Percentiles rank a stretch among this genome's conserved stretches.
Evolutionary conservation across 1,140 invertebrate genomes (phyloP).

Genomic region (Camponotus vicinus): DNA sequence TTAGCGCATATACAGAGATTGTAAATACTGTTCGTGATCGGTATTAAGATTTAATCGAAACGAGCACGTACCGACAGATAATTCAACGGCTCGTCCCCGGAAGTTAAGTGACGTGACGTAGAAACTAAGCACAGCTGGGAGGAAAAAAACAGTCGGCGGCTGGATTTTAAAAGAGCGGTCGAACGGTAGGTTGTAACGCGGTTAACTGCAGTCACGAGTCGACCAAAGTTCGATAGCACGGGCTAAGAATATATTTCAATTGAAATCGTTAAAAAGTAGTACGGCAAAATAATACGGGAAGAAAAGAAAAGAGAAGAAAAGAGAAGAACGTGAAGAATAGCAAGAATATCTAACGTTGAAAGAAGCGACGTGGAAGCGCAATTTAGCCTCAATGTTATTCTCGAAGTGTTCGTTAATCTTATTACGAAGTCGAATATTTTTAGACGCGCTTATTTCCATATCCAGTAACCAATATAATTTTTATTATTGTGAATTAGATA

Average conservation of each 20-base stretch:
- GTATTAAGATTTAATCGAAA: constrained; percentile 64
- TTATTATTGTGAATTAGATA: neutral
- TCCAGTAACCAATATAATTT: neutral
- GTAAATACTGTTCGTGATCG: neutral
- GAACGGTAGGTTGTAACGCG: constrained; percentile 46
- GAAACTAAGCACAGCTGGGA: constrained; percentile 59
- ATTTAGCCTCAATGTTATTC: constrained; percentile 41
- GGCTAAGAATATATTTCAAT: constrained; percentile 67
- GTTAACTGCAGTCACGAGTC: constrained; percentile 70
- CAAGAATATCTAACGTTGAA: constrained; percentile 32
- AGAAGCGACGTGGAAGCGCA: constrained; percentile 2
- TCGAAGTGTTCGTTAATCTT: constrained; percentile 29
- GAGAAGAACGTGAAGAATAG: constrained; percentile 16
- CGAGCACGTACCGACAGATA: constrained; percentile 68
- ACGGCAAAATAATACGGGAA: constrained; percentile 53
- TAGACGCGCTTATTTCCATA: neutral
- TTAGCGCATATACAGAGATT: neutral
- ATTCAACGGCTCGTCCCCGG: constrained; percentile 68
- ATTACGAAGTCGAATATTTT: constrained; percentile 25
- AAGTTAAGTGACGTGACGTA: constrained; percentile 76
- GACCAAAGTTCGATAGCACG: constrained; percentile 62
- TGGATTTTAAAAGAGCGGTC: constrained; percentile 63
- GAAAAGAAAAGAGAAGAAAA: constrained; percentile 25
- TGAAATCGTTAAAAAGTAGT: constrained; percentile 58
- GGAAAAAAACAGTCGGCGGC: constrained; percentile 46